Evolutionary conservation across 2,888 invertebrate species (phyloP).

Genomic region (Clivina fossor): DNA sequence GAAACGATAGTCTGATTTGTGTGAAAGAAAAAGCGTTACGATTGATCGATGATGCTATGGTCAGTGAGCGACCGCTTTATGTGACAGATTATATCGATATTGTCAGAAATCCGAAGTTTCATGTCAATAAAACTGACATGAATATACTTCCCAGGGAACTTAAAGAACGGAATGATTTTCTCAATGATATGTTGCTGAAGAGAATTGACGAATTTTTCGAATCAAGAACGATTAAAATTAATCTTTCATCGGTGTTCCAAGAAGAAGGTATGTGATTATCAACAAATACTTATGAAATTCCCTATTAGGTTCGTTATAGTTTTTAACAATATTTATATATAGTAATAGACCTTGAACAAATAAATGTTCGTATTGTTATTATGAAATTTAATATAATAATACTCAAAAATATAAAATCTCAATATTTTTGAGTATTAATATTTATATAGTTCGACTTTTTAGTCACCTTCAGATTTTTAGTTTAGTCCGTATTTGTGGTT

Average conservation of each 20-base stretch:
- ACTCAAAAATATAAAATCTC: too few relatives aligned
- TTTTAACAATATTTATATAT: too few relatives aligned
- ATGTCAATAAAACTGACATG: conserved; percentile 48
- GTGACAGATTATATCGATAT: conserved; percentile 48
- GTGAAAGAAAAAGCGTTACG: conserved; percentile 52
- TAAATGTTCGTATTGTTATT: too few relatives aligned
- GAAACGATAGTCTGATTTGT: conserved; percentile 50
- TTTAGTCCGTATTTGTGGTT: too few relatives aligned
- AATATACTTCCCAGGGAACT: conserved; percentile 59
- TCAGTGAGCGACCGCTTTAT: conserved; percentile 48
- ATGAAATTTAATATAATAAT: too few relatives aligned
- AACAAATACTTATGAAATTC: too few relatives aligned
- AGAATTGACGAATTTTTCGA: conserved; percentile 52
- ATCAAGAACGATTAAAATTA: conserved; percentile 53
- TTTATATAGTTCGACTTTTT: too few relatives aligned
- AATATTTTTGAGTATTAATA: too few relatives aligned
- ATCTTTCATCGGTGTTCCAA: conserved; percentile 46
- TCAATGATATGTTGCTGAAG: conserved; percentile 51
- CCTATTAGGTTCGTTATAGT: too few relatives aligned
- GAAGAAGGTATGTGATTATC: conserved; percentile 42
- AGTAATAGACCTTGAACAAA: too few relatives aligned
- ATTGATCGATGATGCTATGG: conserved; percentile 52
- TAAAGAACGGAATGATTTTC: conserved; percentile 55
- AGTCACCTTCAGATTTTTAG: too few relatives aligned
- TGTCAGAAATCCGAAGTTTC: conserved; percentile 49